Percentiles rank a stretch among this genome's conserved stretches.
Evolutionary conservation across 2,888 invertebrate genomes (phyloP).

Genomic region (Formica aserva): DNA sequence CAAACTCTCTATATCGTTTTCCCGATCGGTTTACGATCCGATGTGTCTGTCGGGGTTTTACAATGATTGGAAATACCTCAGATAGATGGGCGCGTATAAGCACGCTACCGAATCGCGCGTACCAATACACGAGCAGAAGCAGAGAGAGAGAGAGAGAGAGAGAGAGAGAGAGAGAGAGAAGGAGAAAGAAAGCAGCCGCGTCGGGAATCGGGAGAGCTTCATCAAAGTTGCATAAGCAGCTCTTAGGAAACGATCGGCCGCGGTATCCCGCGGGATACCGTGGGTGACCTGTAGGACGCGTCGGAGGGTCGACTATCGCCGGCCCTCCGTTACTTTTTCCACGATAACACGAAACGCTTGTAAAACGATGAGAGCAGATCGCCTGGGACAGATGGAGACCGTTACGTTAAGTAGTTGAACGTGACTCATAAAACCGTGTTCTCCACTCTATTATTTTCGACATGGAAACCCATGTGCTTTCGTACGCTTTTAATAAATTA

Average conservation of each 20-base stretch:
- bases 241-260: slow-evolving; percentile 85
- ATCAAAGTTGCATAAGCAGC: slow-evolving; percentile 85
- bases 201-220: slow-evolving; percentile 77
- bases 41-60: slow-evolving; percentile 84
- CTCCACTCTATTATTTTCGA: background rate
- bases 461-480: background rate
- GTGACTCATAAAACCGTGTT: slow-evolving; percentile 70
- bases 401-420: slow-evolving; percentile 75
- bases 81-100: slow-evolving; percentile 73
- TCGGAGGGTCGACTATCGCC: slow-evolving; percentile 80
- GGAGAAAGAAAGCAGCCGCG: slow-evolving; percentile 46
- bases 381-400: slow-evolving; percentile 69
- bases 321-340: slow-evolving; percentile 58
- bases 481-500: background rate
- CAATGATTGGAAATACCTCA: slow-evolving; percentile 85
- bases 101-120: slow-evolving; percentile 1
- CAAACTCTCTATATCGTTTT: slow-evolving; percentile 81
- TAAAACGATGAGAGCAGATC: slow-evolving; percentile 66
- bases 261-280: slow-evolving; percentile 80
- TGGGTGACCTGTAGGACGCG: slow-evolving; percentile 80
- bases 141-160: background rate
- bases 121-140: slow-evolving; percentile 1
- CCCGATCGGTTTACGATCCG: slow-evolving; percentile 85
- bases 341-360: slow-evolving; percentile 58
- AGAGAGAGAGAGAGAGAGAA: too few relatives aligned